A percentile compares a stretch with the other conserved stretches of the same genome.
Conservation (phyloP, 2,113 vertebrate genomes). For the Eurystomus gularis region DNA sequence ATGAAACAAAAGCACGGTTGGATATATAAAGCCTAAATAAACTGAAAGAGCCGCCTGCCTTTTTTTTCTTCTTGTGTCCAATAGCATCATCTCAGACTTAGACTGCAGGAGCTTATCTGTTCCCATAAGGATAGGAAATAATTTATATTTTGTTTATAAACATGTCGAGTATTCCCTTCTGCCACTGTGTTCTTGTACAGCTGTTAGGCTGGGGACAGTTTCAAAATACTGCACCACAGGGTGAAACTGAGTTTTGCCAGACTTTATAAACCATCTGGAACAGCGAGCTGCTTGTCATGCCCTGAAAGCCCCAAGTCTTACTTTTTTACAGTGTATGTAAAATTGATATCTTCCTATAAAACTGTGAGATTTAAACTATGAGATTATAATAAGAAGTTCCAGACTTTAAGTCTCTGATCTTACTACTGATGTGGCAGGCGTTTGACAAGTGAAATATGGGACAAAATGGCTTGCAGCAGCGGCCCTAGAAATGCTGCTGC, state of each 20-base stretch:
- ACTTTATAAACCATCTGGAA: slow-evolving; percentile 72
- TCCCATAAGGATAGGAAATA: slow-evolving; percentile 50
- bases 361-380: background rate
- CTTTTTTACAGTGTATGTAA: background rate
- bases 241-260: slow-evolving; percentile 47
- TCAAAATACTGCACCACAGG: slow-evolving; percentile 63
- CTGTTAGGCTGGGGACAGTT: slow-evolving; percentile 61
- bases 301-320: background rate
- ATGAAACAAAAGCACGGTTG: accelerated
- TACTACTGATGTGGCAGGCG: background rate
- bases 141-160: slow-evolving; percentile 68
- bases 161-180: slow-evolving; percentile 67
- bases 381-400: background rate
- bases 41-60: background rate
- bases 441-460: background rate
- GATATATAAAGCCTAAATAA: background rate
- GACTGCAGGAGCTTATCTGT: slow-evolving; percentile 29
- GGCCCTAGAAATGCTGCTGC: background rate
- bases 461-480: background rate
- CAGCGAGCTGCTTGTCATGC: slow-evolving; percentile 36
- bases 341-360: slow-evolving; percentile 1
- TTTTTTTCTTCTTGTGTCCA: background rate
- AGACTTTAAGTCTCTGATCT: background rate
- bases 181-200: slow-evolving; percentile 59
- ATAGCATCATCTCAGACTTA: background rate